Evolutionary conservation across 2,888 invertebrate genomes (phyloP).

Genomic region (Mesorhabditis sp.): DNA sequence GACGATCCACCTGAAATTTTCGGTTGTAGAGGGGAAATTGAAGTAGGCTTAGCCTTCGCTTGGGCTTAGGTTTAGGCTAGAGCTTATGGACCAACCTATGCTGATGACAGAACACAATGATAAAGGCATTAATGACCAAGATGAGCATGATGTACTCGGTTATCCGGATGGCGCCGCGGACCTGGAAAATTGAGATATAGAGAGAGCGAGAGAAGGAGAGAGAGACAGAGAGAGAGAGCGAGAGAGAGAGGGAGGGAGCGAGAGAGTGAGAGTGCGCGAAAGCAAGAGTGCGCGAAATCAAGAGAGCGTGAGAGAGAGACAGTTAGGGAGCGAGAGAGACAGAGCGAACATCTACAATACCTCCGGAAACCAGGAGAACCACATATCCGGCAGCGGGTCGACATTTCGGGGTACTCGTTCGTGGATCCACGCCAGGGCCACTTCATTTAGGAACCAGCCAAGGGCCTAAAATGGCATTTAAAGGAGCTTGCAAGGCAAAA

Average conservation of each 20-base stretch:
- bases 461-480: conserved; percentile 27
- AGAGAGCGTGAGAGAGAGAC: too few species aligned
- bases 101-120: conserved; percentile 44
- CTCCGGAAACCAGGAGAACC: conserved; percentile 51
- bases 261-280: too few species aligned
- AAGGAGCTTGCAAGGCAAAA: not conserved
- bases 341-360: conserved; percentile 7
- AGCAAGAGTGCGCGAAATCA: too few species aligned
- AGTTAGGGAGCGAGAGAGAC: too few species aligned
- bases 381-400: conserved; percentile 52
- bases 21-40: not conserved
- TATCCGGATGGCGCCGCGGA: conserved; percentile 42
- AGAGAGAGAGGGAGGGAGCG: too few species aligned
- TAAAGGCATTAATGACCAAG: conserved; percentile 33
- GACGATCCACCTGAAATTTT: conserved; percentile 28
- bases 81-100: conserved; percentile 26
- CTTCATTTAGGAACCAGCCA: conserved; percentile 47
- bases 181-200: conserved; percentile 13
- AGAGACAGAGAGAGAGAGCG: too few species aligned
- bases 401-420: conserved; percentile 48
- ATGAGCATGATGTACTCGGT: conserved; percentile 52
- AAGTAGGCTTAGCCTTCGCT: not conserved
- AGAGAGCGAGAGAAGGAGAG: too few species aligned
- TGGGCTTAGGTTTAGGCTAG: too few species aligned
- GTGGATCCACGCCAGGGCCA: conserved; percentile 53